A percentile compares a stretch with the other conserved stretches of the same genome.
These are phyloP conservation scores for Scolopax mira DNA, from an alignment of 2,113 vertebrate genomes.

Conservation along the genomic window DNA sequence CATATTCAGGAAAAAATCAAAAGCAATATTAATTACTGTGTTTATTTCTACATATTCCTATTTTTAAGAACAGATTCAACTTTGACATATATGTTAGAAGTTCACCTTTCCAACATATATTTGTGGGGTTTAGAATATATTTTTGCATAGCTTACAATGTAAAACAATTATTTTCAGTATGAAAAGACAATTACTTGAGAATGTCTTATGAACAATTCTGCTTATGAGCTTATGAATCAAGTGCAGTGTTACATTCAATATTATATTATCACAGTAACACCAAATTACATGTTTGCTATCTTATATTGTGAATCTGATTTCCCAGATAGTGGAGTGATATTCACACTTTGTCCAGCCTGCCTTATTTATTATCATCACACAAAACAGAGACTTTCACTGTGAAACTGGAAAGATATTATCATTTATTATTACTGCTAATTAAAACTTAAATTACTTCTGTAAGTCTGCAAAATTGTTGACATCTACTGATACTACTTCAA, in stretches of 20 bases:
- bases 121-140: neutral
- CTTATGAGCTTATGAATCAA: neutral
- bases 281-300: conserved; percentile 4
- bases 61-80: neutral
- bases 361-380: neutral
- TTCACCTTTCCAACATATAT: neutral
- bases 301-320: neutral
- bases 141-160: neutral
- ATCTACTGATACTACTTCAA: neutral
- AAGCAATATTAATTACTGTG: neutral
- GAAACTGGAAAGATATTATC: neutral
- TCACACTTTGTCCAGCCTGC: neutral
- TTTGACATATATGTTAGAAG: neutral
- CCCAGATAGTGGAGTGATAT: neutral
- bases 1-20: neutral
- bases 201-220: neutral
- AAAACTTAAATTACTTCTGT: neutral
- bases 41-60: neutral
- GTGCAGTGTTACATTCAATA: neutral
- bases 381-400: neutral
- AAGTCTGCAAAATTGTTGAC: neutral
- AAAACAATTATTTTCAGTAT: neutral
- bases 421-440: neutral
- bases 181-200: neutral
- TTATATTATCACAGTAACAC: neutral